Percentiles rank a stretch among this genome's conserved stretches.
Evolutionary conservation across 1,140 invertebrate species (phyloP).

Genomic region (Antheraea pernyi): DNA sequence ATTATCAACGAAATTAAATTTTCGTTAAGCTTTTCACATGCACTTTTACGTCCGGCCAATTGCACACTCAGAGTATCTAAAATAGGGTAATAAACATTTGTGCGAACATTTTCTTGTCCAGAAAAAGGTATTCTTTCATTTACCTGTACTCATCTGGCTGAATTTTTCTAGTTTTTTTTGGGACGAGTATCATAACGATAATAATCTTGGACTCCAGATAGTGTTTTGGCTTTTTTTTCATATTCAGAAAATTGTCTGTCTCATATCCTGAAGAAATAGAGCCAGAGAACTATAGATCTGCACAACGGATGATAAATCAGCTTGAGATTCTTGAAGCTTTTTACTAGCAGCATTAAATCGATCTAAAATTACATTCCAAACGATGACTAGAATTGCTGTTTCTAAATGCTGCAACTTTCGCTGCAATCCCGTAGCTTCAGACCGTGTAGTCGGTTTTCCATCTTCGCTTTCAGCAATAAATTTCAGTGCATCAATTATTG

Average conservation of each 20-base stretch:
- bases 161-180: background rate
- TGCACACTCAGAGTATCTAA: constrained; percentile 3
- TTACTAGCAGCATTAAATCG: constrained; percentile 5
- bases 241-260: background rate
- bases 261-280: too few species aligned
- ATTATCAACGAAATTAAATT: constrained; percentile 6
- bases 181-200: constrained; percentile 7
- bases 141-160: background rate
- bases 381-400: constrained; percentile 1
- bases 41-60: constrained; percentile 7
- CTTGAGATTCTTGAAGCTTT: constrained; percentile 1
- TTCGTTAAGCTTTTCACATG: constrained; percentile 4
- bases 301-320: constrained; percentile 4
- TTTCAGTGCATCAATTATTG: constrained; percentile 6
- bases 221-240: constrained; percentile 4
- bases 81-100: background rate
- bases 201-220: background rate
- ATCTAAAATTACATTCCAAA: constrained; percentile 1
- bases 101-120: background rate
- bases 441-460: background rate
- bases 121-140: constrained; percentile 1
- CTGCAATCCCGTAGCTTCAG: background rate
- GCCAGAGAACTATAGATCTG: constrained; percentile 5
- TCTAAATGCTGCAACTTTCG: constrained; percentile 10
- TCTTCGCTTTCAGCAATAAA: constrained; percentile 1